A percentile compares a stretch with the other conserved stretches of the same genome.
Evolutionary conservation across 2,888 invertebrate species (phyloP).

Genomic region (Oscheius sp.): DNA sequence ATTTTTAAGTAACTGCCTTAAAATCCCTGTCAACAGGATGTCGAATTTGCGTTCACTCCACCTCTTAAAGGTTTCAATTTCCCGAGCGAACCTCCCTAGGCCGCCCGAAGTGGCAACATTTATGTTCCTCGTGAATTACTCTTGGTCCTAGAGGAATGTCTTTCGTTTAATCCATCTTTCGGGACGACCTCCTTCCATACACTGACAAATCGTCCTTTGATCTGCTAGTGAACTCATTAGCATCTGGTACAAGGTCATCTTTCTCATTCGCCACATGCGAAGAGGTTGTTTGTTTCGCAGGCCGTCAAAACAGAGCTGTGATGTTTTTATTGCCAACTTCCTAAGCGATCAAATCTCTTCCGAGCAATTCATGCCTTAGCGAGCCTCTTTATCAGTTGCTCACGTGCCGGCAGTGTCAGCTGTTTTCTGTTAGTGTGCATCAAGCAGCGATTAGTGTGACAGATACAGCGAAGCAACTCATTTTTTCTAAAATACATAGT

Average conservation of each 20-base stretch:
- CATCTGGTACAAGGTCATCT: not conserved
- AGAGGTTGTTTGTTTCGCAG: slow-evolving; percentile 15
- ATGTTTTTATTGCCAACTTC: too few species aligned
- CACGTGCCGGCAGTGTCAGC: slow-evolving; percentile 28
- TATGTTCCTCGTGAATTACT: not conserved
- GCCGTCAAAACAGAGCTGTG: slow-evolving; percentile 13
- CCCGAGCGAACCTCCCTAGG: not conserved
- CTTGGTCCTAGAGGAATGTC: not conserved
- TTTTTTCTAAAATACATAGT: slow-evolving; percentile 7
- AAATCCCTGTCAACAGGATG: not conserved
- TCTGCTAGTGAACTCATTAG: slow-evolving; percentile 19
- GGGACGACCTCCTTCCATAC: slow-evolving; percentile 5
- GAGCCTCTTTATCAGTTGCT: slow-evolving; percentile 24
- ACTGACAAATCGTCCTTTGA: slow-evolving; percentile 14
- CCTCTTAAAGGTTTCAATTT: slow-evolving; percentile 12
- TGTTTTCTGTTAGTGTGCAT: slow-evolving; percentile 27
- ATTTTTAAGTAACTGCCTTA: too few species aligned
- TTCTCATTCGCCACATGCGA: not conserved
- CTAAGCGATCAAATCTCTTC: too few species aligned
- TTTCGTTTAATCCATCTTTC: slow-evolving; percentile 1
- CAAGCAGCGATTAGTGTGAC: slow-evolving; percentile 22
- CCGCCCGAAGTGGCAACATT: not conserved
- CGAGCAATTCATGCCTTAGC: too few species aligned
- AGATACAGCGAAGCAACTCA: slow-evolving; percentile 15
- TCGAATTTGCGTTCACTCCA: not conserved